These are phyloP conservation scores for Sceliomorpha sp. DNA, from an alignment of 2,888 invertebrate species.

Conservation along the genomic window DNA sequence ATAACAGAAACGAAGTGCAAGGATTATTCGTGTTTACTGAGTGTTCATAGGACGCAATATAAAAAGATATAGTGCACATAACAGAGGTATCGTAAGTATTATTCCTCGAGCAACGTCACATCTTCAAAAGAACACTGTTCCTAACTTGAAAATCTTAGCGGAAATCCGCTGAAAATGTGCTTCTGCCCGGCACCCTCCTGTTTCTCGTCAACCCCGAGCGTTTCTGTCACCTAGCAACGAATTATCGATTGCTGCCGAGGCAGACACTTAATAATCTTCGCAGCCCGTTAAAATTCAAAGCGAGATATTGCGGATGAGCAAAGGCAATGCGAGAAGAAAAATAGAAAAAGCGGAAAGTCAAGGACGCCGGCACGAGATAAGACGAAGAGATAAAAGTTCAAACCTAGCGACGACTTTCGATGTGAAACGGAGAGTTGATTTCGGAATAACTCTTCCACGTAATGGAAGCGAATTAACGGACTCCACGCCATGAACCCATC, in stretches of 20 bases:
- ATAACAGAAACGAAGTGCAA: too few species aligned
- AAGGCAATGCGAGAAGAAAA: conserved; percentile 34
- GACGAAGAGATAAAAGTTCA: conserved; percentile 11
- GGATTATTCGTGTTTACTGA: too few species aligned
- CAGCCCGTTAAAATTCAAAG: conserved; percentile 49
- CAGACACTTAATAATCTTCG: conserved; percentile 52
- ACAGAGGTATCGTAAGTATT: not conserved
- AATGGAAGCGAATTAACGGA: conserved; percentile 68
- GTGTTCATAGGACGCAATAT: too few species aligned
- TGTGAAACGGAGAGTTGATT: conserved; percentile 44
- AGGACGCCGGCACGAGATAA: conserved; percentile 3
- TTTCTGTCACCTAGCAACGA: conserved; percentile 59
- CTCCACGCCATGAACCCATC: conserved; percentile 18
- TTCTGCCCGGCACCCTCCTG: conserved; percentile 24
- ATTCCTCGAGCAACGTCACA: conserved; percentile 1
- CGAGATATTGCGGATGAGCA: conserved; percentile 8
- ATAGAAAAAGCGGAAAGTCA: conserved; percentile 10
- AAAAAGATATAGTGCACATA: not conserved
- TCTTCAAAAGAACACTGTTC: conserved; percentile 5
- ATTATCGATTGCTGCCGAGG: conserved; percentile 53
- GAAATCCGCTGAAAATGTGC: conserved; percentile 21
- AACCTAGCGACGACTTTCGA: conserved; percentile 14
- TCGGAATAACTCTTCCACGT: conserved; percentile 65
- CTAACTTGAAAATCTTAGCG: conserved; percentile 23
- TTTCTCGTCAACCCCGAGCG: conserved; percentile 43